Base-by-base conservation (phyloP, 1,140 invertebrate species). In the Sminthurides bifidus region DNA sequence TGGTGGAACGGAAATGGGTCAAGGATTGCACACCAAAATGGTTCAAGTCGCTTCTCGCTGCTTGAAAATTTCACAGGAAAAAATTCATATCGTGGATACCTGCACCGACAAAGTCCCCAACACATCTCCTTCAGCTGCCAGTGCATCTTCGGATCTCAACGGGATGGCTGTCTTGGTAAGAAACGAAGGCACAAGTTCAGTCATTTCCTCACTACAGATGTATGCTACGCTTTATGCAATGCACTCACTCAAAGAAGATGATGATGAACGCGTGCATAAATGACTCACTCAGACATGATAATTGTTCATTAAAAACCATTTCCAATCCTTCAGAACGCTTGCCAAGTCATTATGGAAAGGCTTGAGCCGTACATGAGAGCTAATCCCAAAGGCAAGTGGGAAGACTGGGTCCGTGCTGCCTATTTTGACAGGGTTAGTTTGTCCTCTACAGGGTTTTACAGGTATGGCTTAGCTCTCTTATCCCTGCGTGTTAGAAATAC, bases 11-110 rank as follows among this genome's bases (percentile, higher is more conserved):
- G 92, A 97, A 76, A 96, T 96, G 84, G 93, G 93, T 0, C 92
- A 96, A 74, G 93, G 92, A 1, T 71, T 96, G 0, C 86, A 95
- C 66, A 96, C 89, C 0, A 96, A 95, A 75, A 91, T 93, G 82
- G 83, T 92, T 55, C 89, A 94, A 77, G 80, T 88, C 29, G 83
- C 84, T 0, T 84, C 84, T 43, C 74, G 81, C 60, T 77, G 76
- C 2, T 72, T 97, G 2, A 79, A 77, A 31, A 80, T 93, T 19
- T 77, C 86, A 26, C 68, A 77, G 10, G 77, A 81, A 0, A 80
- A 83, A 66, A 90, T 97, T 65, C 82, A 92, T 67, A 89, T 92
- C 23, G 77, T 77, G 48, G 92, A 95, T 73, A 92, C 88, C 0
- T 73, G 84, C 10, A 94, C 91, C 0, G 88, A 93, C 67, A 94